Percentiles rank a stretch among this genome's conserved stretches.
Evolutionary conservation across 2,113 vertebrate species (phyloP).

Genomic region (Oreochromis spilurus): DNA sequence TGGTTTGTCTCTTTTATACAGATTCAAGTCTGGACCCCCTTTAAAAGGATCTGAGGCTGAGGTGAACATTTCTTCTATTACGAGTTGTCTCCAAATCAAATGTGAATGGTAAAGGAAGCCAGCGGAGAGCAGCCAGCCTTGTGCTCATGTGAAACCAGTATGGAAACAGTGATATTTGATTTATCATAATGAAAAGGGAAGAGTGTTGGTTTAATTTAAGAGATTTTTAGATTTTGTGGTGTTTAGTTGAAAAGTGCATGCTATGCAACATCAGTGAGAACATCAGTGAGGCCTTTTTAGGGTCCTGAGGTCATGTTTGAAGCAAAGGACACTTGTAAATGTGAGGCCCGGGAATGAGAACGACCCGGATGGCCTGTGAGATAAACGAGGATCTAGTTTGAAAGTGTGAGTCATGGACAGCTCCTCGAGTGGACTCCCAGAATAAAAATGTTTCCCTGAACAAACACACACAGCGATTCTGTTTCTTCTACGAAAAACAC

Average conservation of each 20-base stretch:
- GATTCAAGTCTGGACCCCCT: neutral
- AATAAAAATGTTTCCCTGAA: neutral
- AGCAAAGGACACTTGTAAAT: neutral
- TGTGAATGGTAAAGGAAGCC: neutral
- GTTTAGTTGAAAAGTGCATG: rapidly evolving
- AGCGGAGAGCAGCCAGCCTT: neutral
- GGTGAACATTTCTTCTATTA: too few relatives aligned
- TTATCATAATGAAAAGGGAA: neutral
- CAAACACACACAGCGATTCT: neutral
- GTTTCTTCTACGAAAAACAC: neutral
- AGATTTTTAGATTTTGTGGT: neutral
- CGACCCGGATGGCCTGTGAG: neutral
- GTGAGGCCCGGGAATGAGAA: neutral
- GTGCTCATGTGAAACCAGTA: rapidly evolving
- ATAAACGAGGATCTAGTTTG: neutral
- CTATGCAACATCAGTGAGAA: neutral
- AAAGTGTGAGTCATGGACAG: neutral
- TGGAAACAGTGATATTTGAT: neutral
- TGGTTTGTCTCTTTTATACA: neutral
- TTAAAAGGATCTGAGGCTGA: neutral
- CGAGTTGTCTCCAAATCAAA: rapidly evolving
- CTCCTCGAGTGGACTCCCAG: neutral
- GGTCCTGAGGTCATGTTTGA: neutral
- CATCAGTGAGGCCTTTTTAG: neutral
- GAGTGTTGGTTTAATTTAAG: neutral